Base-by-base conservation (phyloP, 2,113 vertebrate species). In the Nyctibius bracteatus region DNA sequence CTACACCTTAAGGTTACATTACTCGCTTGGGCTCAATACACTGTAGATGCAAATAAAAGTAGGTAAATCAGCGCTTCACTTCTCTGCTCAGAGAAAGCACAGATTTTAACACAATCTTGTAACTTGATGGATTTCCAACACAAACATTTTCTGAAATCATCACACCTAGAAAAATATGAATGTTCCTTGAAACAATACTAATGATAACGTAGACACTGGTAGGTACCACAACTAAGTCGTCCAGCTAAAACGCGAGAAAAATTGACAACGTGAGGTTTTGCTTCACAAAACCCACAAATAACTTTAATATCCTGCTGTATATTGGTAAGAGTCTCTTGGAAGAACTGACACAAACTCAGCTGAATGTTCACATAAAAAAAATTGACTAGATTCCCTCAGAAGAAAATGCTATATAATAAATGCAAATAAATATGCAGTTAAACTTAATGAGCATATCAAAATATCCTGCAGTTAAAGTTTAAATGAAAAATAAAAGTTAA, bases 361-460 rank as follows among this genome's bases (percentile, higher is more conserved):
- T 84, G 55, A 85, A 43, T 15, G 39, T 39, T 79, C 28, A 51
- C 28, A 47, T 33, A 71, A 74, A 47, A 77, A 62, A 51, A 65
- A 59, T 4, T 35, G 1, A 46, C 41, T 21, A 23, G 23, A 71
- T 59, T 87, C 9, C 68, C 35, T 54, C 22, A 43, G 49, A 91
- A 75, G 49, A 87, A 90, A 90, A 73, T 66, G 57, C 27, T 52
- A 52, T 15, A 49, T 30, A 89, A 84, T 17, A 92, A 91, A 88
- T 0, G 5, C 49, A 91, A 95, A 91, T 85, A 96, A 71, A 91
- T 88, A 92, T 62, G 49, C 68, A 94, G 43, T 86, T 90, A 68
- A 71, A 82, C 31, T 82, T 88, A 97, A 93, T 14, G 25, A 49
- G 30, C 27, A 44, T 92, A 93, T 86, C 80, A 88, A 90, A 93